Percentiles rank a stretch among this genome's conserved stretches.
Evolutionary conservation across 2,888 invertebrate species (phyloP).

Genomic region (Caenorhabditis wallacei): DNA sequence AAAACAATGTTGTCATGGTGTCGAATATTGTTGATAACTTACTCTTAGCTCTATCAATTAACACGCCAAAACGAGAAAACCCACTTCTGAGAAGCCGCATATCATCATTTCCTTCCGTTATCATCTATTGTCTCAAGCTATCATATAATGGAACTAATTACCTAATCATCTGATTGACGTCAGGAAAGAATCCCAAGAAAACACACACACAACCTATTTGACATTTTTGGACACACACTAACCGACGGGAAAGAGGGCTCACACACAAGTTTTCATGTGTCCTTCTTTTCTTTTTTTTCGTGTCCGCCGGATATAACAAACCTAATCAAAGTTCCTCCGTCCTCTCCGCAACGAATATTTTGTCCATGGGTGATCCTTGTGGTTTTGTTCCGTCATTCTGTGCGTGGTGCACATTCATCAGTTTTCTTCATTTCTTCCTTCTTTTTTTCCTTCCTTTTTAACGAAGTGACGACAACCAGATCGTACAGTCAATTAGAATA

Average conservation of each 20-base stretch:
- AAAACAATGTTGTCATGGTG: too few relatives aligned
- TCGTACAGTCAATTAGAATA: neutral
- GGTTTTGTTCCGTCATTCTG: constrained; percentile 41
- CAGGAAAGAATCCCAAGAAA: constrained; percentile 19
- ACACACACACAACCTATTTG: constrained; percentile 23
- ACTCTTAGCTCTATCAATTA: too few relatives aligned
- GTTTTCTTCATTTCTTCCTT: neutral
- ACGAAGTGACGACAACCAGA: neutral
- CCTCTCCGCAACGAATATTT: constrained; percentile 22
- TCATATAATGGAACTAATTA: neutral
- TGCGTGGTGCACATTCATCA: neutral
- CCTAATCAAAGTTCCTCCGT: constrained; percentile 55
- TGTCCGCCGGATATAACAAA: constrained; percentile 47
- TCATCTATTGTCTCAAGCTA: too few relatives aligned
- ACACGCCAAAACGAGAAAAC: too few relatives aligned
- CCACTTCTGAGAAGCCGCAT: too few relatives aligned
- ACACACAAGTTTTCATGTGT: constrained; percentile 28
- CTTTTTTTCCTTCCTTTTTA: neutral
- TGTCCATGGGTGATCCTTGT: constrained; percentile 21
- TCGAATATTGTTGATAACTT: too few relatives aligned
- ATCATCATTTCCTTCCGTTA: too few relatives aligned
- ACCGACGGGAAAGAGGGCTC: neutral
- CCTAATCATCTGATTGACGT: constrained; percentile 20
- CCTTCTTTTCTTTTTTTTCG: constrained; percentile 12
- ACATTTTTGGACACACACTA: constrained; percentile 44